A percentile compares a stretch with the other conserved stretches of the same genome.
Evolutionary conservation across 2,888 invertebrate genomes (phyloP).

Genomic region (Rotaria macrura): DNA sequence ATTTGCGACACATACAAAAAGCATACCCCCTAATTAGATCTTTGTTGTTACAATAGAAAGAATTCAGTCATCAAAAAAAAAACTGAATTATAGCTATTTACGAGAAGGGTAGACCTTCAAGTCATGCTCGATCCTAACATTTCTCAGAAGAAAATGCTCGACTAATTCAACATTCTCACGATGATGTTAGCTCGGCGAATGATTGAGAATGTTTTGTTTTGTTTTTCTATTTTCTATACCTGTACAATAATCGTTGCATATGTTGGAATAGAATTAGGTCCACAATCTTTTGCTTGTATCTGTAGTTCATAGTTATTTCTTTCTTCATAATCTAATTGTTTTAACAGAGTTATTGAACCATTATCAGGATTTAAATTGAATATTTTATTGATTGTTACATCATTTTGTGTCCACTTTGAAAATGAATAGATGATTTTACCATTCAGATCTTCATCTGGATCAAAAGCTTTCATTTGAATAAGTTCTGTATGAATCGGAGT

Average conservation of each 20-base stretch:
- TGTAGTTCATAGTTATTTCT: conserved; percentile 20
- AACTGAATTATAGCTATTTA: too few species aligned
- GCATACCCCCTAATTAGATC: too few species aligned
- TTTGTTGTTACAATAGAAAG: too few species aligned
- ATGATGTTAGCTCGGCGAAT: too few species aligned
- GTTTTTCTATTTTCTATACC: too few species aligned
- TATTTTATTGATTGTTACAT: not conserved
- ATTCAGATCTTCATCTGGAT: conserved; percentile 36
- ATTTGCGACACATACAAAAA: too few species aligned
- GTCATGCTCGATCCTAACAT: too few species aligned
- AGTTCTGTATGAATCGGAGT: not conserved
- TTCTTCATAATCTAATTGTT: conserved; percentile 18
- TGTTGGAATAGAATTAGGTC: not conserved
- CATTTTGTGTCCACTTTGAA: conserved; percentile 23
- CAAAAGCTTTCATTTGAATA: conserved; percentile 35
- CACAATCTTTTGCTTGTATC: conserved; percentile 8
- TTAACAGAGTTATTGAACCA: conserved; percentile 2
- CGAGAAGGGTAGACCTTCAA: too few species aligned
- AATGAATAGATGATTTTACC: conserved; percentile 36
- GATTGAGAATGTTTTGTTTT: too few species aligned
- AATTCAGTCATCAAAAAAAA: too few species aligned
- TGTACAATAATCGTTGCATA: not conserved
- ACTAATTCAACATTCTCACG: too few species aligned
- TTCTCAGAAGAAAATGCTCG: too few species aligned
- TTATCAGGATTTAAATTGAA: not conserved